Base-by-base conservation (phyloP, 1,140 invertebrate species). In the Macrosteles quadrilineatus region DNA sequence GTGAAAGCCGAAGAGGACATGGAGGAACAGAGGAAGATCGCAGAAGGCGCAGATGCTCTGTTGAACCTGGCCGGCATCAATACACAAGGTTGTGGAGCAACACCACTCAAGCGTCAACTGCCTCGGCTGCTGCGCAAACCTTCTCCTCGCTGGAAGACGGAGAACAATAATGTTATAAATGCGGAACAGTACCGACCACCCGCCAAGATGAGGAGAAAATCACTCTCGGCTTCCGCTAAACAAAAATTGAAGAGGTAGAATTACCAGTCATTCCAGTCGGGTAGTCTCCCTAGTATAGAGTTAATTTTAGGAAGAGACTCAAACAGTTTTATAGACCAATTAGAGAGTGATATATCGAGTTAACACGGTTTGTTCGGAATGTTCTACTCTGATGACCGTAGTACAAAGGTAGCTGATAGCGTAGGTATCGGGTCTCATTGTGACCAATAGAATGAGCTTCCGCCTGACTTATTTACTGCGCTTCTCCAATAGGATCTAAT, bases 1-100 rank as follows among this genome's bases (percentile, higher is more conserved):
- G 71, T 76, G 78, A 70, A 78, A 80, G 80, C 70, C 76, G 77
- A 55, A 71, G 43, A 21, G 76, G 77, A 76, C 72, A n/a, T 67
- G 6, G 90, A 90, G 72, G 91, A 92, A 77, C 87, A 89, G 76
- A 84, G 89, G 62, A 89, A 89, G 73, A 90, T 91, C 62, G 89
- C 87, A 19, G 91, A 93, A 78, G 91, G 91, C 69, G 76, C 76
- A 0, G 91, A 93, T 74, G 91, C 91, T 0, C 78, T 94, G 47
- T 78, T 94, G 14, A 90, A 91, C 79, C 79, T 91, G 25, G 90
- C 90, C 0, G 88, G 88, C 6, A 85, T 88, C 6, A 81, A 75
- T 53, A 84, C 83, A 19, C 55, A 59, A 64, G 25, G 23, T 21
- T 59, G 40, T 68, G 27, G 27, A 19, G 47, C 40, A 50, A 30